These are phyloP conservation scores for Tenthredo mesomela DNA, from an alignment of 2,888 invertebrate species.

Conservation along the genomic window DNA sequence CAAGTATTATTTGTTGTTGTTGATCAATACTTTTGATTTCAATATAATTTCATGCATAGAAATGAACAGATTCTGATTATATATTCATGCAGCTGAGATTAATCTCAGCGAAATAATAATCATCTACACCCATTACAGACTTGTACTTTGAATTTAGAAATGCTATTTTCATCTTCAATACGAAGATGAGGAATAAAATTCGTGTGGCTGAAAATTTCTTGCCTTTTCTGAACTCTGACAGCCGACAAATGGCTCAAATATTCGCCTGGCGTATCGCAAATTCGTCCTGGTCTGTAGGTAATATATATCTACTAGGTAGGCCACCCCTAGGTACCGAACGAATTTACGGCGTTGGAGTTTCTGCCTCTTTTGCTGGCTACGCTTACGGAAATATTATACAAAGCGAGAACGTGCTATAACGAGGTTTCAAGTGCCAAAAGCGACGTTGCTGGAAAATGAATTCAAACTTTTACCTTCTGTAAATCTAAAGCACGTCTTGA, in stretches of 20 bases:
- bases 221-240: slow-evolving; percentile 19
- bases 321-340: slow-evolving; percentile 15
- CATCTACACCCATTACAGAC: neutral
- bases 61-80: neutral
- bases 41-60: neutral
- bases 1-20: no score
- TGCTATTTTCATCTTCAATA: neutral
- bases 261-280: slow-evolving; percentile 20
- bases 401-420: slow-evolving; percentile 28
- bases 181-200: neutral
- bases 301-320: neutral
- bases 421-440: slow-evolving; percentile 36
- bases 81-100: neutral
- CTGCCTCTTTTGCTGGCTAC: slow-evolving; percentile 12
- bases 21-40: no score
- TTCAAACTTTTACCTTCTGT: slow-evolving; percentile 28
- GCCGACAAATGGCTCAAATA: slow-evolving; percentile 27
- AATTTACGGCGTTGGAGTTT: slow-evolving; percentile 31
- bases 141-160: neutral
- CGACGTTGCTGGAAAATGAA: slow-evolving; percentile 27
- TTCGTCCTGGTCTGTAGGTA: slow-evolving; percentile 26
- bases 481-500: slow-evolving; percentile 23
- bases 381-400: slow-evolving; percentile 15
- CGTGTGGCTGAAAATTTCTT: neutral
- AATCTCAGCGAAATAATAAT: neutral